These are phyloP conservation scores for Scophthalmus maximus DNA, from an alignment of 2,113 vertebrate species.

Conservation along the genomic window DNA sequence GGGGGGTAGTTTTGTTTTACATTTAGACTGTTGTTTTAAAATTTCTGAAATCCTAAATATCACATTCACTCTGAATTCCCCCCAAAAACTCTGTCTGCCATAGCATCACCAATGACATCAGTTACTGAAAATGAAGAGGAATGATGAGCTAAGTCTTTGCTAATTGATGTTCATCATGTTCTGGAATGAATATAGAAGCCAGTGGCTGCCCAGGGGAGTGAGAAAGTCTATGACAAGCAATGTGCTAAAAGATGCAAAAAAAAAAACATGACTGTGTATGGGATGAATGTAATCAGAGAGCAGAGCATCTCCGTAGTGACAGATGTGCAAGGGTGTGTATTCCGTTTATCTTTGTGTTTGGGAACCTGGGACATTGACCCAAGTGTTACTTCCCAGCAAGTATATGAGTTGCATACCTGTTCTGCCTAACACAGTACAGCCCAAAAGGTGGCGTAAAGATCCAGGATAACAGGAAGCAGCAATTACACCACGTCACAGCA, in stretches of 20 bases:
- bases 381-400: not conserved
- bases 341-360: not conserved
- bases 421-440: not conserved
- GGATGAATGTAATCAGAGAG: not conserved
- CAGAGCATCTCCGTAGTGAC: not conserved
- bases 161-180: constrained; percentile 38
- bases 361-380: not conserved
- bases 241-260: not conserved
- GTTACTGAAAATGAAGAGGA: constrained; percentile 1
- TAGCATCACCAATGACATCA: not conserved
- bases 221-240: constrained; percentile 23
- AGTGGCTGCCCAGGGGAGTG: constrained; percentile 4
- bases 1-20: not conserved
- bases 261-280: not conserved
- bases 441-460: constrained; percentile 15
- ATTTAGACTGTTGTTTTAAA: not conserved
- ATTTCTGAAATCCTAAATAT: not conserved
- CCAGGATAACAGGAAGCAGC: constrained; percentile 44
- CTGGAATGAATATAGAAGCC: constrained; percentile 19
- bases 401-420: constrained; percentile 14
- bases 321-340: not conserved
- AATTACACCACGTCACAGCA: constrained; percentile 54
- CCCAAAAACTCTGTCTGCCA: not conserved
- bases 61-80: not conserved
- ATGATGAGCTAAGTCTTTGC: not conserved